Conservation (phyloP, 2,888 invertebrate genomes). For the Caenorhabditis becei region DNA sequence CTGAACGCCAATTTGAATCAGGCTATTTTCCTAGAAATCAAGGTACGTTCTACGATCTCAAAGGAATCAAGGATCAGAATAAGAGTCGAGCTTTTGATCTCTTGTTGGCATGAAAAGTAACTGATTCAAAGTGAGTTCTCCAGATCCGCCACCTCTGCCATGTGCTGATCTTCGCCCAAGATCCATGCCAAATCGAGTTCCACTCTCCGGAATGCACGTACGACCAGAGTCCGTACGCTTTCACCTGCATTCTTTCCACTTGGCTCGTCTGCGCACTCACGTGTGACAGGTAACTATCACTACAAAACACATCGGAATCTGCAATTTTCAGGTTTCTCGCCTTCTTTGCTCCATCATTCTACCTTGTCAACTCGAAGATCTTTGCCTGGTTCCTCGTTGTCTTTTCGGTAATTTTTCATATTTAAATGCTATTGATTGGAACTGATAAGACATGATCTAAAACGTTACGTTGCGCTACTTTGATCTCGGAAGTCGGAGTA, state of each 20-base stretch:
- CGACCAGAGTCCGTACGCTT: constrained; percentile 33
- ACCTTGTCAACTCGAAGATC: not conserved
- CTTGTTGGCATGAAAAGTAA: too few relatives aligned
- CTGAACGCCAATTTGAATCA: constrained; percentile 46
- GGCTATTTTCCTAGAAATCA: constrained; percentile 26
- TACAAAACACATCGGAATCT: not conserved
- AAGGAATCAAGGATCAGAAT: too few relatives aligned
- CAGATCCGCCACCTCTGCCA: constrained; percentile 39
- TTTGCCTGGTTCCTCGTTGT: constrained; percentile 6
- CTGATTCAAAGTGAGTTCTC: too few relatives aligned
- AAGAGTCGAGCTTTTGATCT: too few relatives aligned
- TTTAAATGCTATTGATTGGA: not conserved
- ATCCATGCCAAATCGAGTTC: constrained; percentile 50
- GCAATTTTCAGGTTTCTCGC: constrained; percentile 22
- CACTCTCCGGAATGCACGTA: constrained; percentile 29
- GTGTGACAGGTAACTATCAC: constrained; percentile 18
- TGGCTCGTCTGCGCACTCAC: constrained; percentile 24
- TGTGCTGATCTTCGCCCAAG: constrained; percentile 10
- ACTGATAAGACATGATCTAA: too few relatives aligned
- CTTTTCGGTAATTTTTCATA: constrained; percentile 24
- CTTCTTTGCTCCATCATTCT: constrained; percentile 14
- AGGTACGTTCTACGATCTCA: constrained; percentile 20
- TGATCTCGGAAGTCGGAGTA: too few relatives aligned
- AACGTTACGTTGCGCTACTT: too few relatives aligned
- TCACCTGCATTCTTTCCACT: constrained; percentile 25